A percentile compares a stretch with the other conserved stretches of the same genome.
Evolutionary conservation across 2,113 vertebrate species (phyloP).

Genomic region (Origma solitaria): DNA sequence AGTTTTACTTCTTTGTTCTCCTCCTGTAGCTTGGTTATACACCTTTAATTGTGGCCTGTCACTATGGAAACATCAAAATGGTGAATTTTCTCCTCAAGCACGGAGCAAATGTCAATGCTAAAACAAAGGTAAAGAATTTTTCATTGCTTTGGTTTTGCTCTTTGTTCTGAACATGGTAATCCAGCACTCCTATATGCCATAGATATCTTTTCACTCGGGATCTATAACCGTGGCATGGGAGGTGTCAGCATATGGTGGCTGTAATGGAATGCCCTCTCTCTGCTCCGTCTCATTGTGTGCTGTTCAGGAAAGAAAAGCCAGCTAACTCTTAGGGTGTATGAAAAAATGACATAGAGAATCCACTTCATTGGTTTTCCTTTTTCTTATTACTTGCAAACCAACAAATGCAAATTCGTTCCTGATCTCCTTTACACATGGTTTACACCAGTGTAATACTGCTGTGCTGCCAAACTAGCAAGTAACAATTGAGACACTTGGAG

Average conservation of each 20-base stretch:
- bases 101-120: slow-evolving; percentile 87
- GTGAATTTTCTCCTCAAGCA: slow-evolving; percentile 95
- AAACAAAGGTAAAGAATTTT: slow-evolving; percentile 86
- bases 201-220: background rate
- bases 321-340: background rate
- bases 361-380: background rate
- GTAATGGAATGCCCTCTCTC: background rate
- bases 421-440: background rate
- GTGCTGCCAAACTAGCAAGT: background rate
- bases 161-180: background rate
- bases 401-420: background rate
- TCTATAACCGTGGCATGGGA: background rate
- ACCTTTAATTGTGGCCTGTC: slow-evolving; percentile 94
- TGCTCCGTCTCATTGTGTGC: background rate
- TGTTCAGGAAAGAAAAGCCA: background rate
- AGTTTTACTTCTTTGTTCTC: slow-evolving; percentile 20
- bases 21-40: slow-evolving; percentile 90
- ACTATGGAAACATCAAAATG: slow-evolving; percentile 97
- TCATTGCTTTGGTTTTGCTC: background rate
- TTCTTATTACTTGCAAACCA: background rate
- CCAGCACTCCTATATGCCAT: background rate
- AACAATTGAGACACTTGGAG: background rate
- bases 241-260: background rate
- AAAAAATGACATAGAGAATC: background rate
- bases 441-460: background rate